Evolutionary conservation across 2,888 invertebrate genomes (phyloP).

Genomic region (Gnatocerus cornutus): DNA sequence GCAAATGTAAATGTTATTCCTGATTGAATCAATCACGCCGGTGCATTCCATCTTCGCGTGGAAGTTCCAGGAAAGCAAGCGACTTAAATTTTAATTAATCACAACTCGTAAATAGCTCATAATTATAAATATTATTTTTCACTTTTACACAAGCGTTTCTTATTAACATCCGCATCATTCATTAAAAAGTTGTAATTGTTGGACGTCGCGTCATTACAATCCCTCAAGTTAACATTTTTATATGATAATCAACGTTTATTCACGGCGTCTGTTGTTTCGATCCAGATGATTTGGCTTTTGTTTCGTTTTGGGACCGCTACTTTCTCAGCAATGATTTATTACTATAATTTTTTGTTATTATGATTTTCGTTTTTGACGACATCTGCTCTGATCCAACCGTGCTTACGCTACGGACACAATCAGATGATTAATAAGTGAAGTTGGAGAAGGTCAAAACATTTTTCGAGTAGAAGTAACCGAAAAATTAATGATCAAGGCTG

Average conservation of each 20-base stretch:
- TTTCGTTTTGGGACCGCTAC: constrained; percentile 51
- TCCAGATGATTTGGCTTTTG: constrained; percentile 51
- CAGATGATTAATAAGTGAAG: constrained; percentile 37
- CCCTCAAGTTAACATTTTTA: constrained; percentile 23
- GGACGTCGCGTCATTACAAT: constrained; percentile 9
- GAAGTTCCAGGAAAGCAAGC: constrained; percentile 36
- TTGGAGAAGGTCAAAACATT: constrained; percentile 34
- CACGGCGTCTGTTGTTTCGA: constrained; percentile 43
- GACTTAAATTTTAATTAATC: constrained; percentile 39
- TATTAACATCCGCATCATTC: constrained; percentile 43
- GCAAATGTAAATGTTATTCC: constrained; percentile 10
- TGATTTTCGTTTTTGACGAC: constrained; percentile 49
- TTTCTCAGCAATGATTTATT: constrained; percentile 49
- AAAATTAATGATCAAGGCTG: constrained; percentile 34
- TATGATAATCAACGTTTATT: constrained; percentile 46
- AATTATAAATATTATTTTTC: constrained; percentile 43
- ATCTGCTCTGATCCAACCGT: constrained; percentile 42
- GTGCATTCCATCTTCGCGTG: constrained; percentile 19
- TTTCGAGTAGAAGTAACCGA: constrained; percentile 42
- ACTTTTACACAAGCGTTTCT: constrained; percentile 39
- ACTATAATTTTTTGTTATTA: constrained; percentile 48
- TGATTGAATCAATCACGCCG: constrained; percentile 8
- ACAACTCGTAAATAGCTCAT: constrained; percentile 34
- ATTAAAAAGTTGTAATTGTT: constrained; percentile 28
- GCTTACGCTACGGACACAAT: constrained; percentile 37